Percentiles rank a stretch among this genome's conserved stretches.
Evolutionary conservation across 2,797 vertebrate species (phyloP).

Genomic region (Anableps anableps): DNA sequence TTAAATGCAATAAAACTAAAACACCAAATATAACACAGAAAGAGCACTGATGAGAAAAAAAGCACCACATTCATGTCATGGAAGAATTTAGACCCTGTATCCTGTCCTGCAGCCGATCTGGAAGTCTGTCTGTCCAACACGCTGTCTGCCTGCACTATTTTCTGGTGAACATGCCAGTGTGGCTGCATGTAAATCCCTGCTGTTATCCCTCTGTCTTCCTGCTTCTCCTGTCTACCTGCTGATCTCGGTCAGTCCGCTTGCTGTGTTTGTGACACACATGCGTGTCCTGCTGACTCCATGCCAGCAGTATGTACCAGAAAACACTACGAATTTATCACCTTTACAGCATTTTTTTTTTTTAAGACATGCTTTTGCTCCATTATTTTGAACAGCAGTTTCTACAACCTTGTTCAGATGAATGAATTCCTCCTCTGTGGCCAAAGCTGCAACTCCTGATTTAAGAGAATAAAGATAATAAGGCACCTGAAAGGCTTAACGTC

Average conservation of each 20-base stretch:
- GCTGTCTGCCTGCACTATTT: not conserved
- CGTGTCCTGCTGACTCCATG: conserved; percentile 33
- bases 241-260: conserved; percentile 24
- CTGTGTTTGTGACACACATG: conserved; percentile 24
- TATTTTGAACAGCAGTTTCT: not conserved
- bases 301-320: conserved; percentile 6
- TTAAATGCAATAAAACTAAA: not conserved
- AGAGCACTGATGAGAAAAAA: not conserved
- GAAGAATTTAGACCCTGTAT: not conserved
- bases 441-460: not conserved
- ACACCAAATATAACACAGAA: not conserved
- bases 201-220: conserved; percentile 8
- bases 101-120: not conserved
- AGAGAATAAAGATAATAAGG: not conserved
- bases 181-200: not conserved
- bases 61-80: not conserved
- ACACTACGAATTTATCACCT: not conserved
- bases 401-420: not conserved
- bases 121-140: not conserved
- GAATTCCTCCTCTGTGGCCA: not conserved
- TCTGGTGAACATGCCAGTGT: conserved; percentile 2
- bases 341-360: not conserved
- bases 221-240: conserved; percentile 22
- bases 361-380: not conserved
- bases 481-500: not conserved